Evolutionary conservation across 2,888 invertebrate genomes (phyloP), one percentile per base, ranked within the genome.

Genomic region (Ephialtes manifestator): DNA sequence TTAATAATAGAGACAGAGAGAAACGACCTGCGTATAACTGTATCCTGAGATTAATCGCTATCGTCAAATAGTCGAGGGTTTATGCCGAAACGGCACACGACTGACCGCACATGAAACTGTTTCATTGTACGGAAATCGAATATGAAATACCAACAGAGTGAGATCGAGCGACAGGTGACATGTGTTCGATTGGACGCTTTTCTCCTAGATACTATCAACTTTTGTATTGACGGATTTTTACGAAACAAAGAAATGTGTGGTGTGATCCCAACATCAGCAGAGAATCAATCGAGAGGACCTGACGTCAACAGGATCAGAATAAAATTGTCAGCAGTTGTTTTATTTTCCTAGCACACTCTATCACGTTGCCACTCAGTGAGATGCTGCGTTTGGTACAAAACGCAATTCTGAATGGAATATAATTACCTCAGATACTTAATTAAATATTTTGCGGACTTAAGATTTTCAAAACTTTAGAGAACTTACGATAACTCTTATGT

Each of bases 91-190:
- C 79, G 80, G 80, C 76, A 70, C 76, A 76, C 60, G 76, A 63
- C 35, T 71, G 83, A 85, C 85, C 85, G 79, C 85, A 80, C 53
- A 55, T 68, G 67, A 85, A 77, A 83, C 67, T 60, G 78, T 81
- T 81, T 53, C 84, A 55, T 67, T 39, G 71, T 63, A 53, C 43
- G 48, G 24, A 71, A 80, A 85, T 83, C 68, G 83, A 80, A 81
- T 81, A 78, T 75, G 63, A 80, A 83, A 80, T 51, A 48, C 72
- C 20, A 43, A 31, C 70, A 74, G 20, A 20, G 31, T 46, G 70
- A 46, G 11, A 46, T 28, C 15, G 46, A 74, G 31, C 55, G 20
- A 48, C 79, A 71, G 78, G 48, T 85, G 79, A 82, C 78, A 75
- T 60, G 60, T 48, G 70, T 55, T 65, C 70, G 70, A 85, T 85